phyloP scores from a whole-genome alignment of 2,113 vertebrate genomes.

The Bagarius yarrelli region DNA sequence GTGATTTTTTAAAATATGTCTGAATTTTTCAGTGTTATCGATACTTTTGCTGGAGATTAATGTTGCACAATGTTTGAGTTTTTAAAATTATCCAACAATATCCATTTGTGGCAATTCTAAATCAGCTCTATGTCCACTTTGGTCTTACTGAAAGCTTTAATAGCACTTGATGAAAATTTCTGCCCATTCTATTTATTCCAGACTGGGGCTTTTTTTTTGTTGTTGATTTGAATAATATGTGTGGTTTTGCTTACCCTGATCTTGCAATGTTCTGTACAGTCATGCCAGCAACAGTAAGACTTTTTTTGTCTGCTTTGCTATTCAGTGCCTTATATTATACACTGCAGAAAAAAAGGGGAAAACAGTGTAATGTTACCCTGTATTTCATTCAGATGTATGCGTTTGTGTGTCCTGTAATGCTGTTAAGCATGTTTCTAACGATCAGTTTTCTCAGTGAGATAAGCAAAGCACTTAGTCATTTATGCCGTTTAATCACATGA shows the following conservation, averaged over 20 bases:
- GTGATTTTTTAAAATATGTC: slow-evolving; percentile 13
- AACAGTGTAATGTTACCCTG: neutral
- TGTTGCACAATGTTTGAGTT: neutral
- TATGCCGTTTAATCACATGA: slow-evolving; percentile 4
- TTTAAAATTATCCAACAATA: neutral
- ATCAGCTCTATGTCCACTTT: neutral
- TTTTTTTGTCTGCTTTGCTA: slow-evolving; percentile 2
- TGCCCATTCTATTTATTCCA: neutral
- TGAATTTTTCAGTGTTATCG: neutral
- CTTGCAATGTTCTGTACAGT: slow-evolving; percentile 9
- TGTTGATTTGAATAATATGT: neutral
- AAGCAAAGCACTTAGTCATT: slow-evolving; percentile 43
- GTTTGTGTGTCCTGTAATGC: neutral
- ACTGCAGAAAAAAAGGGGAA: neutral
- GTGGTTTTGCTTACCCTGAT: neutral
- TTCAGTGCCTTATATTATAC: slow-evolving; percentile 40
- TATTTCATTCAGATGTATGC: slow-evolving; percentile 7
- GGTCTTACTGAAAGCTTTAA: neutral
- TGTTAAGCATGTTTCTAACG: neutral
- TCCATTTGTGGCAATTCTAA: neutral
- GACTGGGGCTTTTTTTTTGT: neutral
- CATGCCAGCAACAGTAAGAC: slow-evolving; percentile 17
- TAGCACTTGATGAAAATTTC: neutral
- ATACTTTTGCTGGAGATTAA: slow-evolving; percentile 14
- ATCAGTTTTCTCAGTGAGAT: slow-evolving; percentile 29